Evolutionary conservation across 2,113 vertebrate genomes (phyloP).

Genomic region (Miniopterus natalensis): DNA sequence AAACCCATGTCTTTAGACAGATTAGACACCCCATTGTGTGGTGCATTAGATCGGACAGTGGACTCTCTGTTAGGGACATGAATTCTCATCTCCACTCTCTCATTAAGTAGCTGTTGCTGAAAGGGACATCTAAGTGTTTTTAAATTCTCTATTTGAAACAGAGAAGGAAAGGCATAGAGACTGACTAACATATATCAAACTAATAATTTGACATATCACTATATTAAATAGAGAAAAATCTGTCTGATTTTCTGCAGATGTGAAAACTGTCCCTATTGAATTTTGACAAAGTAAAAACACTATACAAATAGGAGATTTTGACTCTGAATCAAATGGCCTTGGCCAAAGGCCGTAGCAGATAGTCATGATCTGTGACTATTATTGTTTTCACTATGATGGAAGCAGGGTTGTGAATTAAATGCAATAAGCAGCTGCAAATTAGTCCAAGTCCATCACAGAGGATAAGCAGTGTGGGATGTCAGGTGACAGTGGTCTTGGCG

Average conservation of each 20-base stretch:
- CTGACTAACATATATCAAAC: neutral
- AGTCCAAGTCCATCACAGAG: neutral
- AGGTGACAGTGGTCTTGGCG: neutral
- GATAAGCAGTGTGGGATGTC: neutral
- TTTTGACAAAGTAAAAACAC: conserved; percentile 7
- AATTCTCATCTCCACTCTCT: conserved; percentile 8
- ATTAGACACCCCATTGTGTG: neutral
- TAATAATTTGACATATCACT: neutral
- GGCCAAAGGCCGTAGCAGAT: conserved; percentile 28
- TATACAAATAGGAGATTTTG: conserved; percentile 4
- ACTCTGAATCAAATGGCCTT: conserved; percentile 38
- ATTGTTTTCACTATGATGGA: neutral
- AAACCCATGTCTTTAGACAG: neutral
- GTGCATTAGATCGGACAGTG: neutral
- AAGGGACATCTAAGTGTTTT: conserved; percentile 4
- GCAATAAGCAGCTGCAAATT: neutral
- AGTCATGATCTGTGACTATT: neutral
- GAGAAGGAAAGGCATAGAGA: neutral
- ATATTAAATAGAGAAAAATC: neutral
- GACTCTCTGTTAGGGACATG: neutral
- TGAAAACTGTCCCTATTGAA: neutral
- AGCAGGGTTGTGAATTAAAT: neutral
- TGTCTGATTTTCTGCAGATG: neutral
- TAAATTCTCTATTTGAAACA: conserved; percentile 31
- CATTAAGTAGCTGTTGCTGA: neutral